Percentiles rank a stretch among this genome's conserved stretches.
Conservation (phyloP, 2,113 vertebrate species). For the Erythrocercus mccallii region DNA sequence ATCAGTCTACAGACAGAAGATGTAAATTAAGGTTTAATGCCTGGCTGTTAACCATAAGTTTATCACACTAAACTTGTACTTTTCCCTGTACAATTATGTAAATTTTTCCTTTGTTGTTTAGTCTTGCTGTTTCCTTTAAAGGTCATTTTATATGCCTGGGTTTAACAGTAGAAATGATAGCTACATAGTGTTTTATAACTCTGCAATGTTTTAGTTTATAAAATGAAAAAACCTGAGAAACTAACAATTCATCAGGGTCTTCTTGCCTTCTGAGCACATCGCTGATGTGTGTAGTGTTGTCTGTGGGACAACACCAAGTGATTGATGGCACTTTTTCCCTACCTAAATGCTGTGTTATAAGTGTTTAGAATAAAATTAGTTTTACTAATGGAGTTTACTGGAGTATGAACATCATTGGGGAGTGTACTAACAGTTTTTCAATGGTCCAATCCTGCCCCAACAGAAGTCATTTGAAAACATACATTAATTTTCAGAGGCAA, state of each 20-base stretch:
- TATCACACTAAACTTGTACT: background rate
- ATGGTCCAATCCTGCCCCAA: background rate
- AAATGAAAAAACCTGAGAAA: background rate
- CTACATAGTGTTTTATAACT: background rate
- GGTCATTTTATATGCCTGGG: background rate
- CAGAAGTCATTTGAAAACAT: background rate
- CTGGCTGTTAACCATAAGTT: background rate
- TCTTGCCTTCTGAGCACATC: conserved; percentile 19
- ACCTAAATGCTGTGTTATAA: background rate
- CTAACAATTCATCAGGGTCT: background rate
- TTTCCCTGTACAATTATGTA: background rate
- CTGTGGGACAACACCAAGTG: conserved; percentile 9
- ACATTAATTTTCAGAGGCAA: background rate
- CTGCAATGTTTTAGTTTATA: background rate
- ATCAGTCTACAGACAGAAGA: background rate
- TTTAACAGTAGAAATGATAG: background rate
- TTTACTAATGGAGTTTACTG: conserved; percentile 19
- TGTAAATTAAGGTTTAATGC: conserved; percentile 1
- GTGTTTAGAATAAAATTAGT: conserved; percentile 30
- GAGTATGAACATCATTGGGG: background rate
- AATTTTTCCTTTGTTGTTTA: background rate
- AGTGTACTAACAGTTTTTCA: background rate
- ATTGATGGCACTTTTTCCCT: conserved; percentile 16
- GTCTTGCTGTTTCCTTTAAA: background rate
- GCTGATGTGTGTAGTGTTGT: background rate